Evolutionary conservation across 2,797 vertebrate genomes (phyloP), one percentile per base, ranked within the genome.

Genomic region (Hypotaenidia philippensis): DNA sequence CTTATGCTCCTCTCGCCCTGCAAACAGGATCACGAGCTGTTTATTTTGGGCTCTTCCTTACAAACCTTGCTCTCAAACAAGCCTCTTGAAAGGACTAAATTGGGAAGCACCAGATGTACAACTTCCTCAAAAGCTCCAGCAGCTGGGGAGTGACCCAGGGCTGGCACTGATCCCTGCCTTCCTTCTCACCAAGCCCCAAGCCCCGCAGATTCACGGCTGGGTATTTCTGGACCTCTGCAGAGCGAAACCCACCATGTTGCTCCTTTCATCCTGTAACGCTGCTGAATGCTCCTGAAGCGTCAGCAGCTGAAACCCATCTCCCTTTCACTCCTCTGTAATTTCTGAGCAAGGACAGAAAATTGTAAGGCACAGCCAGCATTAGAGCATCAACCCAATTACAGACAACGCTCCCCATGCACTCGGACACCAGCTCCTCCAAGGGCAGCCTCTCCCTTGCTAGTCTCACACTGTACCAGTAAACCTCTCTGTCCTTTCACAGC

Each of bases 301-400:
- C 1, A 0, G n/a, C 93, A 93, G 90, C 91, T 96, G 81, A 96
- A 93, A 93, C 55, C 53, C 90, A 81, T 95, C 92, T 95, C 81
- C 57, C 45, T 87, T 82, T 90, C 75, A 25, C 53, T 89, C 50
- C 86, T 85, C 93, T 95, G 11, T 92, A 90, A 95, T 95, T 95
- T 96, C 90, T 7, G 13, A 93, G 81, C 32, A 41, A 69, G 81
- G 45, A 49, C 10, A 21, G 90, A 89, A 95, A 95, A 96, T 90
- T 61, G 78, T 40, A 91, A 92, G 55, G 57, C 31, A 32, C 41
- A 87, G 83, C 29, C 55, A 63, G 68, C 2, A 8, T 44, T 81
- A 47, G 38, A 69, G 53, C 50, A 44, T 20, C 71, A 91, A 91
- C 77, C 18, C n/a, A 65, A 11, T 53, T 32, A 20, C 55, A 44